phyloP scores from a whole-genome alignment of 2,113 vertebrate species.

The Sinocyclocheilus anshuiensis region DNA sequence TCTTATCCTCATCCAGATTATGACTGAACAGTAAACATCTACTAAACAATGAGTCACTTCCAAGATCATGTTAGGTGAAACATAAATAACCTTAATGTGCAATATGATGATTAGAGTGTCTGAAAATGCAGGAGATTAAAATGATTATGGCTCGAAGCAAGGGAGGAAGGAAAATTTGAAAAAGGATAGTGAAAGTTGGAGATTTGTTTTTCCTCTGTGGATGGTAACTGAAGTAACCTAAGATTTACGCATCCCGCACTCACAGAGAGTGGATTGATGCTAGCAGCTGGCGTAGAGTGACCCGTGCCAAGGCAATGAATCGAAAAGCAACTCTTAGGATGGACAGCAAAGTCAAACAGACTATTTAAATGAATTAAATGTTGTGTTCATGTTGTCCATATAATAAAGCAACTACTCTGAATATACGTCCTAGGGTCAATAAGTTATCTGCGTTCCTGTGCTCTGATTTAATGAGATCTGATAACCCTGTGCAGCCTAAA shows the following conservation, averaged over 20 bases:
- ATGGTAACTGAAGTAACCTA: slow-evolving; percentile 48
- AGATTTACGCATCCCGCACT: slow-evolving; percentile 57
- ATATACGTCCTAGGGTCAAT: background rate
- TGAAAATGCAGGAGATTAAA: slow-evolving; percentile 13
- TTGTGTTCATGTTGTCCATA: slow-evolving; percentile 4
- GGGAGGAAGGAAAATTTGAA: slow-evolving; percentile 29
- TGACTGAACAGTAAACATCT: slow-evolving; percentile 44
- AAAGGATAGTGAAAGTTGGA: background rate
- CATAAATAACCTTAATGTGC: slow-evolving; percentile 26
- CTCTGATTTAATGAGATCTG: background rate
- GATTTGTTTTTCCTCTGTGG: slow-evolving; percentile 53
- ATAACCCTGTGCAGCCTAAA: background rate
- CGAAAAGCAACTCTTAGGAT: slow-evolving; percentile 35
- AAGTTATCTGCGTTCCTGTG: background rate
- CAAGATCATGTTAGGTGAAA: slow-evolving; percentile 15
- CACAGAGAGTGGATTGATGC: slow-evolving; percentile 42
- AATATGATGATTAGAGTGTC: slow-evolving; percentile 6
- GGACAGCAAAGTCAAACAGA: slow-evolving; percentile 33
- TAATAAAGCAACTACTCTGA: background rate
- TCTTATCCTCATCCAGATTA: slow-evolving; percentile 36
- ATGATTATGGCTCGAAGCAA: slow-evolving; percentile 5
- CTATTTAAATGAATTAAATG: slow-evolving; percentile 18
- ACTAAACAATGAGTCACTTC: slow-evolving; percentile 27
- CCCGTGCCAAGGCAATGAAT: slow-evolving; percentile 37
- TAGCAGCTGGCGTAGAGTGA: slow-evolving; percentile 37